Conservation (phyloP, 2,888 invertebrate genomes). For the Crematogaster levior region DNA sequence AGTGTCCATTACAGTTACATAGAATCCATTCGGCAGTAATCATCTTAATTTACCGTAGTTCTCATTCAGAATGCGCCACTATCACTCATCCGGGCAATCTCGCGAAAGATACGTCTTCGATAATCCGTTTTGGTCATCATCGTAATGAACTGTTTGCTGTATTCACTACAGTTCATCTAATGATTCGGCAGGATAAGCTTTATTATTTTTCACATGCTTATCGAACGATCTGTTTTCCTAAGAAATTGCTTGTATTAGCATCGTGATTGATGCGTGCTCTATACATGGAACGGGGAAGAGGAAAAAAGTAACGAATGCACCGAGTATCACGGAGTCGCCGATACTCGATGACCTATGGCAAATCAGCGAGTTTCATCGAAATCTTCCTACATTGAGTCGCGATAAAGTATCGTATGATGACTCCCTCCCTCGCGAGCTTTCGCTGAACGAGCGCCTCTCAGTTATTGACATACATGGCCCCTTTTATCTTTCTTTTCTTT, state of each 20-base stretch:
- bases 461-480: not conserved
- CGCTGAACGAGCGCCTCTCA: not conserved
- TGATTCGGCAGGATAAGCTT: not conserved
- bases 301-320: constrained; percentile 28
- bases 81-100: not conserved
- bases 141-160: not conserved
- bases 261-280: constrained; percentile 62
- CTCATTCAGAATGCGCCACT: not conserved
- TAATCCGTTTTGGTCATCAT: not conserved
- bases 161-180: not conserved
- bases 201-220: not conserved
- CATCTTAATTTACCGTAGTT: not conserved
- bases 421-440: not conserved
- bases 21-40: not conserved
- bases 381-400: constrained; percentile 55
- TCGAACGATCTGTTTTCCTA: not conserved
- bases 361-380: constrained; percentile 63
- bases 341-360: constrained; percentile 60
- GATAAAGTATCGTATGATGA: constrained; percentile 66
- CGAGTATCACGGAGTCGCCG: constrained; percentile 30
- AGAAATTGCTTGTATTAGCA: not conserved
- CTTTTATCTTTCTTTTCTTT: not conserved
- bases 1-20: not conserved
- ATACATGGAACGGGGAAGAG: constrained; percentile 41
- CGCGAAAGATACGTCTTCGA: not conserved